Evolutionary conservation across 2,113 vertebrate genomes (phyloP).

Genomic region (Pseudopipra pipra): DNA sequence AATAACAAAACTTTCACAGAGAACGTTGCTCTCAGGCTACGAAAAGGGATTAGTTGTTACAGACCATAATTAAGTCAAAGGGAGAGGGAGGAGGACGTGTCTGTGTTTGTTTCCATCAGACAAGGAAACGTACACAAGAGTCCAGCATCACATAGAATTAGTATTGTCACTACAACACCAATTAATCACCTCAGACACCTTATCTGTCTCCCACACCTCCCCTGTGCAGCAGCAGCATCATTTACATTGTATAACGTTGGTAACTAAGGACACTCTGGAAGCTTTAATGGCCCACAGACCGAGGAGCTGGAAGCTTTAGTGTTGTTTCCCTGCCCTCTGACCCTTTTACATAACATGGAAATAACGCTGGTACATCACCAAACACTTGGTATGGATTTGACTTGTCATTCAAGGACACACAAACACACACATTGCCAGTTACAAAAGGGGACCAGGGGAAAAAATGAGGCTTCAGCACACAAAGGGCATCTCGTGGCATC

Average conservation of each 20-base stretch:
- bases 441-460: not conserved
- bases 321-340: not conserved
- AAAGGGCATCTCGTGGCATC: not conserved
- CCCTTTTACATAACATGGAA: not conserved
- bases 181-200: constrained; percentile 47
- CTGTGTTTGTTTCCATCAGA: not conserved
- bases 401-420: not conserved
- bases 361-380: not conserved
- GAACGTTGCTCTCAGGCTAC: not conserved
- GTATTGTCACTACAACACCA: not conserved
- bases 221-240: not conserved
- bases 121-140: not conserved
- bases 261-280: not conserved
- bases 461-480: not conserved
- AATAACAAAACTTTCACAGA: not conserved
- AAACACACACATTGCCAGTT: not conserved
- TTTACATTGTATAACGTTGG: not conserved
- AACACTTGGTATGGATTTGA: not conserved
- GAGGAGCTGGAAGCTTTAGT: not conserved
- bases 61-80: not conserved
- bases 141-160: constrained; percentile 27
- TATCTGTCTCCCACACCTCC: constrained; percentile 28
- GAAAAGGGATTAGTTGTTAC: not conserved
- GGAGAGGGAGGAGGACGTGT: not conserved
- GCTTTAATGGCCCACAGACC: not conserved